phyloP scores from a whole-genome alignment of 2,797 vertebrate species.

The Ataeniobius toweri region DNA sequence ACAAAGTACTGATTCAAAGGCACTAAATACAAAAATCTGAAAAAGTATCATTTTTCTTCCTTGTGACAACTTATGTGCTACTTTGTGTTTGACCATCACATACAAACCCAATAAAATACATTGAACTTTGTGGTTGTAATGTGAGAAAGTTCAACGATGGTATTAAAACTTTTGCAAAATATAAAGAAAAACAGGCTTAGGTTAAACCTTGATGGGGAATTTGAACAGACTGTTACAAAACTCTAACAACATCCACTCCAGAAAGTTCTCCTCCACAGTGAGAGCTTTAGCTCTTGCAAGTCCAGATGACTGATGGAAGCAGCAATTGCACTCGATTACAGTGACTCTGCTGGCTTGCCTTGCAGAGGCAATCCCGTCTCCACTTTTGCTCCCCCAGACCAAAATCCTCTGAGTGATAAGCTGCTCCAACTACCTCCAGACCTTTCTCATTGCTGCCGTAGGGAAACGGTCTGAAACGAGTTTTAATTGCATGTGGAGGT shows the following conservation, averaged over 20 bases:
- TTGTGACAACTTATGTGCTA: too few relatives aligned
- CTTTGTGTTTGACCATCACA: too few relatives aligned
- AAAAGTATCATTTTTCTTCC: too few relatives aligned
- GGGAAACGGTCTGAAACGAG: conserved; percentile 59
- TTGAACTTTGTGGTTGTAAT: too few relatives aligned
- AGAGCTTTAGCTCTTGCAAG: background rate
- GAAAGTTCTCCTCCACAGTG: background rate
- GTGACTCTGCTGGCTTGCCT: background rate
- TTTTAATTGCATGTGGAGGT: conserved; percentile 73
- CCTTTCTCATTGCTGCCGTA: conserved; percentile 31
- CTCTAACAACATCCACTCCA: background rate
- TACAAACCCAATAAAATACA: too few relatives aligned
- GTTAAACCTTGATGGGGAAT: conserved; percentile 1
- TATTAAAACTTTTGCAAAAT: background rate
- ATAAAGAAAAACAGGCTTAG: conserved; percentile 18
- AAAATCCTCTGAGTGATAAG: conserved; percentile 23
- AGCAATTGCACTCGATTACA: conserved; percentile 8
- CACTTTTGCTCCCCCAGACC: conserved; percentile 16
- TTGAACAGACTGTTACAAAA: conserved; percentile 8
- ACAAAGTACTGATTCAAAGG: too few relatives aligned
- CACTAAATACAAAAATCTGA: too few relatives aligned
- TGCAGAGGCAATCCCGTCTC: conserved; percentile 5
- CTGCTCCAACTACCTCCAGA: conserved; percentile 37
- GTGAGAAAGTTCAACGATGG: background rate
- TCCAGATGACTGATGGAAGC: conserved; percentile 23